Evolutionary conservation across 2,797 vertebrate genomes (phyloP).

Genomic region (Taeniopygia guttata): DNA sequence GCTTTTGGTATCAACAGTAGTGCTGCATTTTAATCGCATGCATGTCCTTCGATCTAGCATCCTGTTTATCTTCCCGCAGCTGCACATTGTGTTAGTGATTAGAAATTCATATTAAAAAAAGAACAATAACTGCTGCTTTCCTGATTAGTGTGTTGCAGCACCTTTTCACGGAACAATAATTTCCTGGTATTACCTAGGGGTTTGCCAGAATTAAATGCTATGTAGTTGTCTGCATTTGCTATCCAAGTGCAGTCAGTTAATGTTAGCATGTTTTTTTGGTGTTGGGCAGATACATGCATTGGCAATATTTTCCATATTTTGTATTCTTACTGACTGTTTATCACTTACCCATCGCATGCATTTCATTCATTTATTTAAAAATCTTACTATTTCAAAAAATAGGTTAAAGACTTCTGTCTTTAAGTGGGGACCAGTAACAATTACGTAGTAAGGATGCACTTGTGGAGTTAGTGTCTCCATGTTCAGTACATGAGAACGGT

Average conservation of each 20-base stretch:
- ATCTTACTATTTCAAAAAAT: background rate
- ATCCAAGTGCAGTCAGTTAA: background rate
- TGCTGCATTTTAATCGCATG: background rate
- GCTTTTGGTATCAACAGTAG: background rate
- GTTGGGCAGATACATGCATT: background rate
- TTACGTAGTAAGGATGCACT: background rate
- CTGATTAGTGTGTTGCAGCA: slow-evolving; percentile 1
- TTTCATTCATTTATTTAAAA: background rate
- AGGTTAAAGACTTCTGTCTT: background rate
- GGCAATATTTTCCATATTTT: background rate
- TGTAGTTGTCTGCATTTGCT: background rate
- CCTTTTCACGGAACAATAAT: background rate
- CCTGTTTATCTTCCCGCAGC: slow-evolving; percentile 33
- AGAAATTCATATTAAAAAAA: background rate
- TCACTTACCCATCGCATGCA: fast-evolving
- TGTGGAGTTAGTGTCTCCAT: background rate
- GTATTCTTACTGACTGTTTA: background rate
- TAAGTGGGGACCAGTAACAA: background rate
- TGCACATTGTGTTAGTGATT: background rate
- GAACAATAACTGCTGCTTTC: background rate
- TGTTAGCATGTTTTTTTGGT: background rate
- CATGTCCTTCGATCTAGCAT: background rate
- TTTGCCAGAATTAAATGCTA: background rate
- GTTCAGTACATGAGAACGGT: background rate
- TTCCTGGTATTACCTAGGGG: background rate